These are phyloP conservation scores for Gymnocypris eckloni DNA, from an alignment of 2,797 vertebrate species.

Conservation along the genomic window DNA sequence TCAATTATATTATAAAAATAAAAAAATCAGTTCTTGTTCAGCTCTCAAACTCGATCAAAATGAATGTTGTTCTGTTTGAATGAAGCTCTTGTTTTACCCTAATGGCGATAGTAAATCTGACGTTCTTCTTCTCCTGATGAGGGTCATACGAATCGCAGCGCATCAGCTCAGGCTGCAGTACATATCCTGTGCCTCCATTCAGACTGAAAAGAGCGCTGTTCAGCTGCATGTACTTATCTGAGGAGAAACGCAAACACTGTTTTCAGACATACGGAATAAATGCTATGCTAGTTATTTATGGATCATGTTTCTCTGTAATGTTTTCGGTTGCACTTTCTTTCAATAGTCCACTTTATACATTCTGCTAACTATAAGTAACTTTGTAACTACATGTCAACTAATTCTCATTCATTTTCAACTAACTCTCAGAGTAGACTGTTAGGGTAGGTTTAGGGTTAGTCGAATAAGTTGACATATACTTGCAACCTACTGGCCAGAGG, in stretches of 20 bases:
- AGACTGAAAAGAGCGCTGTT: constrained; percentile 92
- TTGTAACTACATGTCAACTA: too few species aligned
- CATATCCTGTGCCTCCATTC: constrained; percentile 89
- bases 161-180: constrained; percentile 94
- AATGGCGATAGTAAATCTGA: constrained; percentile 83
- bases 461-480: too few species aligned
- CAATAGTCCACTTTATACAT: too few species aligned
- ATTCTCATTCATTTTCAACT: too few species aligned
- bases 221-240: constrained; percentile 94
- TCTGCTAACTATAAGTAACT: too few species aligned
- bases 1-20: background rate
- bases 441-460: too few species aligned
- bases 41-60: background rate
- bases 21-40: background rate
- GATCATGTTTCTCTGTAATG: background rate
- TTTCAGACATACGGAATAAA: background rate
- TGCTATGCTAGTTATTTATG: background rate
- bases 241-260: background rate
- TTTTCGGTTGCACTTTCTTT: background rate
- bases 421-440: too few species aligned
- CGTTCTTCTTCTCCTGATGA: constrained; percentile 77
- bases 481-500: too few species aligned
- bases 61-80: background rate
- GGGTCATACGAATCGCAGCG: constrained; percentile 86
- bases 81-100: constrained; percentile 76